A percentile compares a stretch with the other conserved stretches of the same genome.
Conservation (phyloP, 92 coral and sea anemone genomes). For the Metridium senile region DNA sequence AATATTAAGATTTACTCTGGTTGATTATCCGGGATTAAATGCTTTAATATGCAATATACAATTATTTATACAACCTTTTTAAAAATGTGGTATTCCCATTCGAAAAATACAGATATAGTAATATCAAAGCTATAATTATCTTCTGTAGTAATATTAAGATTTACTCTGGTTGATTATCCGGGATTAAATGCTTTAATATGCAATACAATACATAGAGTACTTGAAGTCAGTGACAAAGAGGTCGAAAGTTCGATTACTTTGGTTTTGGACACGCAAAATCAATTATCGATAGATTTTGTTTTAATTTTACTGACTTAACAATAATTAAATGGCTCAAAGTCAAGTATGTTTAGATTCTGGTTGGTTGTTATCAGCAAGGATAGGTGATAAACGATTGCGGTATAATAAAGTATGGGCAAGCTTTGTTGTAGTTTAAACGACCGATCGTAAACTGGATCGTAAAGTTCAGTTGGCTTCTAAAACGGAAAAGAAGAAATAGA, state of each 20-base stretch:
- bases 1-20: too few relatives aligned
- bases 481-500: not conserved
- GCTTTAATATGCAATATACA: too few relatives aligned
- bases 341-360: not conserved
- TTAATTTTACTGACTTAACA: not conserved
- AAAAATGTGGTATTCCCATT: not conserved
- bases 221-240: not conserved
- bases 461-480: not conserved
- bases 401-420: not conserved
- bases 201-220: not conserved
- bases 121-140: not conserved
- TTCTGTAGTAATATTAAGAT: not conserved
- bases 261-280: not conserved
- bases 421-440: too few relatives aligned
- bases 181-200: not conserved
- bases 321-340: not conserved
- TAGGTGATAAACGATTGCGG: not conserved
- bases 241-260: slow-evolving; percentile 2
- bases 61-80: not conserved
- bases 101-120: not conserved
- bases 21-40: too few relatives aligned
- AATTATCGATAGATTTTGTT: not conserved
- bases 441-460: too few relatives aligned
- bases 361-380: not conserved
- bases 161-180: not conserved